Evolutionary conservation across 2,113 vertebrate genomes (phyloP).

Genomic region (Cryptoleucopteryx plumbea): DNA sequence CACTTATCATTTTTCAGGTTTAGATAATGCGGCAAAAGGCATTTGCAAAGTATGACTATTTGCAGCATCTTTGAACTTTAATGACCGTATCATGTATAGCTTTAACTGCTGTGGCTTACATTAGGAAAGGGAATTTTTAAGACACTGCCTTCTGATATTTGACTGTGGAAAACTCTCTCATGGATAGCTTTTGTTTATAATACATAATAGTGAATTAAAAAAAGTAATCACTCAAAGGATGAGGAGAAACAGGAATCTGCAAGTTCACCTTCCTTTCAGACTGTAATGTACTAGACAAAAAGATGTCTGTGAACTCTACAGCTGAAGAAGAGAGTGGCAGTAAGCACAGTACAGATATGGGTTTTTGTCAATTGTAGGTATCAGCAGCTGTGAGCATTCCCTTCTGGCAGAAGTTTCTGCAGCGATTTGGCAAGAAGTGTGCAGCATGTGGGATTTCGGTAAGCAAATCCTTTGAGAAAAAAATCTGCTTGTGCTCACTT

Average conservation of each 20-base stretch:
- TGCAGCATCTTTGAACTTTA: background rate
- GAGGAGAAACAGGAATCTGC: background rate
- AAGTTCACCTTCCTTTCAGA: background rate
- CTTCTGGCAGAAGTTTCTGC: slow-evolving; percentile 92
- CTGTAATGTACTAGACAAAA: background rate
- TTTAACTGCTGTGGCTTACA: background rate
- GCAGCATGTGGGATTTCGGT: slow-evolving; percentile 91
- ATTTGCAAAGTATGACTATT: background rate
- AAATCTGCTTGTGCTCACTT: background rate
- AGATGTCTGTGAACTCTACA: background rate
- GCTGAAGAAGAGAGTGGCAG: background rate
- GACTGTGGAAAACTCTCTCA: background rate
- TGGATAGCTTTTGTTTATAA: background rate
- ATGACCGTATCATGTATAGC: background rate
- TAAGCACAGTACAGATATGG: background rate
- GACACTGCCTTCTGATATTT: background rate
- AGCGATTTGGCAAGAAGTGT: slow-evolving; percentile 91
- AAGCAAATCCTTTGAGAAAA: slow-evolving; percentile 57
- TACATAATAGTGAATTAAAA: background rate
- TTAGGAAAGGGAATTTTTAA: background rate
- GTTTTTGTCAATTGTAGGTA: slow-evolving; percentile 69
- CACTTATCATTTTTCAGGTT: background rate
- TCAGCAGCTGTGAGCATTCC: slow-evolving; percentile 90
- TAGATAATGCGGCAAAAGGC: background rate
- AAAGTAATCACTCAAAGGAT: background rate